These are phyloP conservation scores for Zaprionus capensis DNA, from an alignment of 1,140 invertebrate species.

Conservation along the genomic window DNA sequence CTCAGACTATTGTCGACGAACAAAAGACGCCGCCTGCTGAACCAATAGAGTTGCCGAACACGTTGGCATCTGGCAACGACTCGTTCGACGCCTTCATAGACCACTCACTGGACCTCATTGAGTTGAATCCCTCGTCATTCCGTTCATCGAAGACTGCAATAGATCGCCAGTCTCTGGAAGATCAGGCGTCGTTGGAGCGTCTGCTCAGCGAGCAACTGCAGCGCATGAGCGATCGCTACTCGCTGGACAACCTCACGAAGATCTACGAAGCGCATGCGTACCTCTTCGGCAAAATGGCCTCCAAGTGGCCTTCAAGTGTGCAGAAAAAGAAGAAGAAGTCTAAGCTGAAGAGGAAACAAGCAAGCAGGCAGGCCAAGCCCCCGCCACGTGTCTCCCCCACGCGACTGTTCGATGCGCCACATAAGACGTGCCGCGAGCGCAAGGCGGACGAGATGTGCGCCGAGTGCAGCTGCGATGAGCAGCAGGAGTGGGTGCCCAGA, in stretches of 20 bases:
- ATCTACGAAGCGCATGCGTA: not conserved
- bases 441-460: not conserved
- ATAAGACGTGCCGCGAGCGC: slow-evolving; percentile 40
- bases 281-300: not conserved
- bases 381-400: not conserved
- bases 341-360: not conserved
- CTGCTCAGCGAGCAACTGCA: not conserved
- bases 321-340: not conserved
- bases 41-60: accelerated
- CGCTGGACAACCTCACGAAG: not conserved
- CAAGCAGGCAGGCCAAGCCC: too few species aligned
- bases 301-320: not conserved
- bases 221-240: slow-evolving; percentile 10
- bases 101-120: too few species aligned
- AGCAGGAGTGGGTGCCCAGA: not conserved
- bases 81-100: not conserved
- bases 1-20: not conserved
- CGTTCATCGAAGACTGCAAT: not conserved
- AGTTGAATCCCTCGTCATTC: too few species aligned
- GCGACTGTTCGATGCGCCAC: slow-evolving; percentile 46
- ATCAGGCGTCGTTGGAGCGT: not conserved
- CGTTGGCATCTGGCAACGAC: not conserved
- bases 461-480: not conserved
- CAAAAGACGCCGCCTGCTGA: not conserved
- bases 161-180: not conserved